Evolutionary conservation across 2,888 invertebrate species (phyloP).

Genomic region (Sarcophaga carnaria): DNA sequence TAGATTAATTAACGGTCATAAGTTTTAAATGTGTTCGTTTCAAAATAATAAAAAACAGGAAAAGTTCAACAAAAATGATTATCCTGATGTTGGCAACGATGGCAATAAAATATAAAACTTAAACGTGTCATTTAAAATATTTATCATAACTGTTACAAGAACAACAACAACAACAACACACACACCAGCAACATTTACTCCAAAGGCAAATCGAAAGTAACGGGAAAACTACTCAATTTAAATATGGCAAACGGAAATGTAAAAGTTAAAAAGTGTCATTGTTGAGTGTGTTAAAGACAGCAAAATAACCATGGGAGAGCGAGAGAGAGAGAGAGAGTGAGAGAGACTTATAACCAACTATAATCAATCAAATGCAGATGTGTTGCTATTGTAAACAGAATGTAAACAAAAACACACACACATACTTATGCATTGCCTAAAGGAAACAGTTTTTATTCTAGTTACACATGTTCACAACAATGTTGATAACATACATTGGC

Average conservation of each 20-base stretch:
- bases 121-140: constrained; percentile 20
- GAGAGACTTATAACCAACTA: constrained; percentile 17
- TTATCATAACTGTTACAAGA: background rate
- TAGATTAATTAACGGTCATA: constrained; percentile 64
- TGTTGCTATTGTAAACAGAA: constrained; percentile 35
- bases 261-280: constrained; percentile 24
- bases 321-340: too few relatives aligned
- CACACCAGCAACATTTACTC: background rate
- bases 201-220: background rate
- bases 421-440: background rate
- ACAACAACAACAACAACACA: constrained; percentile 1
- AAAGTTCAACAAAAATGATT: constrained; percentile 13
- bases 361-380: constrained; percentile 67
- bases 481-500: constrained; percentile 40
- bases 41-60: background rate
- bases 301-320: background rate
- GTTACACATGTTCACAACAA: background rate
- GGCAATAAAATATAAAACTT: constrained; percentile 14
- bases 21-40: constrained; percentile 35
- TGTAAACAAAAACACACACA: constrained; percentile 12
- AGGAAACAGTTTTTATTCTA: constrained; percentile 20
- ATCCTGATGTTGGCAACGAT: constrained; percentile 27
- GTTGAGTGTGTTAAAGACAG: constrained; percentile 23
- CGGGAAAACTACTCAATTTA: background rate
- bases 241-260: constrained; percentile 36